Conservation (phyloP, 2,888 invertebrate genomes). For the Eurytoma adleriae region DNA sequence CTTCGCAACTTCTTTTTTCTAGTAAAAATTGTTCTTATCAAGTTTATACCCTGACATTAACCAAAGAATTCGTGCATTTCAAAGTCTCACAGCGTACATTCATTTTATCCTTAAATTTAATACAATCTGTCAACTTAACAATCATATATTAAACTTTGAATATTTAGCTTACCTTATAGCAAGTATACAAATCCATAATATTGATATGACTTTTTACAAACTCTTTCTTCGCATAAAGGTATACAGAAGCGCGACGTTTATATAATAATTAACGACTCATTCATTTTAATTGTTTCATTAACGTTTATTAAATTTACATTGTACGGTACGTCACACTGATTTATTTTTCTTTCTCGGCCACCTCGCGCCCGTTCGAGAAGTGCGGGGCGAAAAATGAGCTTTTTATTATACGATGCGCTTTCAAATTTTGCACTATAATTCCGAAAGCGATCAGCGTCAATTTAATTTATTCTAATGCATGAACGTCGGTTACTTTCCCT, state of each 20-base stretch:
- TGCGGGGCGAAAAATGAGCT: too few species aligned
- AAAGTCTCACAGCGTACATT: neutral
- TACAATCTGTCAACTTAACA: neutral
- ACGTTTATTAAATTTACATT: neutral
- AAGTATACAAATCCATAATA: conserved; percentile 35
- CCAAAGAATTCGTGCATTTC: neutral
- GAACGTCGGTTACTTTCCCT: neutral
- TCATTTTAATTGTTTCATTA: neutral
- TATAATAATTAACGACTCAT: conserved; percentile 11
- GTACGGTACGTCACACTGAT: conserved; percentile 19
- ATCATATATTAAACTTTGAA: conserved; percentile 3
- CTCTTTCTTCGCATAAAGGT: conserved; percentile 19
- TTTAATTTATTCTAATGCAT: neutral
- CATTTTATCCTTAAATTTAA: too few species aligned
- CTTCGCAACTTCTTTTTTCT: neutral
- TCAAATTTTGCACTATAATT: too few species aligned
- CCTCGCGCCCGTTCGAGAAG: too few species aligned
- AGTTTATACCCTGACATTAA: neutral
- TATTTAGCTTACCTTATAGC: conserved; percentile 8
- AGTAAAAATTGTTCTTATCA: too few species aligned
- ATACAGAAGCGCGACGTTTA: conserved; percentile 24
- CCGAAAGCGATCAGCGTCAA: too few species aligned
- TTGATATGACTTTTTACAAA: conserved; percentile 41
- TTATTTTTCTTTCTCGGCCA: too few species aligned
- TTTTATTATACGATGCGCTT: too few species aligned